Conservation (phyloP, 2,797 vertebrate species). For the Enteromius anoplus region DNA sequence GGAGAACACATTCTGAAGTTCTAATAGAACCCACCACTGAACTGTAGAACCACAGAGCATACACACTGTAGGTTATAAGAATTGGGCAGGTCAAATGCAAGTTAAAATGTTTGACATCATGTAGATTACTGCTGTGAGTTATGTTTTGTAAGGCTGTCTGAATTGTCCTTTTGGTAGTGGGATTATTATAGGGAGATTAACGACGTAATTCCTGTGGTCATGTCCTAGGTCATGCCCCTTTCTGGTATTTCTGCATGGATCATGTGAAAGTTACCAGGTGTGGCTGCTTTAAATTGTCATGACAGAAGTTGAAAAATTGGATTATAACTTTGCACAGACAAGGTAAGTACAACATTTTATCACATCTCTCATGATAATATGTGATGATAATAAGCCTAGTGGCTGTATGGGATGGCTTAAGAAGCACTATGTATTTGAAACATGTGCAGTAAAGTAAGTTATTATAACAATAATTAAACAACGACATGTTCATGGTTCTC, state of each 20-base stretch:
- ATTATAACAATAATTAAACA: not conserved
- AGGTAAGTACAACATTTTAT: not conserved
- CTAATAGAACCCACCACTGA: slow-evolving; percentile 13
- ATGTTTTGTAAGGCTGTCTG: not conserved
- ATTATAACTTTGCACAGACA: slow-evolving; percentile 15
- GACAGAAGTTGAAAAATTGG: not conserved
- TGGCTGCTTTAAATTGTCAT: not conserved
- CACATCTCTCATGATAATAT: slow-evolving; percentile 6
- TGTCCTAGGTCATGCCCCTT: not conserved
- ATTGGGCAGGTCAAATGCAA: not conserved
- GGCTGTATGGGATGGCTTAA: not conserved
- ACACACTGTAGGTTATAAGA: not conserved
- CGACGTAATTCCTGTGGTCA: not conserved
- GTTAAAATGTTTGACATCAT: not conserved
- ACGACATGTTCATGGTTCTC: not conserved
- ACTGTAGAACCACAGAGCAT: slow-evolving; percentile 7
- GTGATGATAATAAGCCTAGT: not conserved
- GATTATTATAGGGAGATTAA: slow-evolving; percentile 6
- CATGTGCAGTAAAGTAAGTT: not conserved
- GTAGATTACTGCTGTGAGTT: not conserved
- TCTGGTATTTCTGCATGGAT: not conserved
- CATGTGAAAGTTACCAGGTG: slow-evolving; percentile 22
- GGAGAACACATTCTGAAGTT: slow-evolving; percentile 33
- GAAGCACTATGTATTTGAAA: not conserved
- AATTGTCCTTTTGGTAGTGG: not conserved